Evolutionary conservation across 2,888 invertebrate genomes (phyloP), one percentile per base, ranked within the genome.

Genomic region (Venustoraphidia nigricollis): DNA sequence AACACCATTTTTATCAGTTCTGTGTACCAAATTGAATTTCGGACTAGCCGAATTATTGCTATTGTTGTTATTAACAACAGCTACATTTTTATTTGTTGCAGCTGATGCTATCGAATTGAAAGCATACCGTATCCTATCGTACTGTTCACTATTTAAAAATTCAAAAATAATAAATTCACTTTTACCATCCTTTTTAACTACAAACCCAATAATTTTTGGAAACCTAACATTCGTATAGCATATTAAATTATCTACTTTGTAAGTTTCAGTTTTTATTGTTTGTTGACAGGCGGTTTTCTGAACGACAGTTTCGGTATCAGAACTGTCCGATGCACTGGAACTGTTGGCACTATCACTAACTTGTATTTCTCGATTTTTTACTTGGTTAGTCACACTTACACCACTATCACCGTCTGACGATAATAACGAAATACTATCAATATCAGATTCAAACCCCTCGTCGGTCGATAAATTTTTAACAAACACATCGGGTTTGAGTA

Each of bases 401-500:
- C 62, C 63, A 46, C 64, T 62, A 48, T 66, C 68, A 53, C 66
- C 66, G 49, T 47, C 62, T 63, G 42, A 42, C 5, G 66, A 66
- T 1, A 68, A 58, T 40, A 67, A 56, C 3, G 67, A 67, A 10
- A 66, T 54, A 45, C 59, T 66, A 53, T 69, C 70, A 38, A 67
- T 62, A 52, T 68, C 69, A 8, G 68, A 68, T 57, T 70, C 70
- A 58, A 70, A 70, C n/a, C 70, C 70, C 55, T 70, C 70, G 53
- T 70, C 70, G 3, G 35, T 38, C n/a, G 47, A 36, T 13, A 48
- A 27, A 4, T 37, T 10, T 54, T 46, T 8, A 54, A 17, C 9
- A 5, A 34, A 39, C 50, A 4, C 51, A 47, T 36, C 34, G 6
- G 40, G 36, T n/a, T 41, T 52, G 8, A 3, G 44, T 38, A 34